phyloP scores from a whole-genome alignment of 1,140 invertebrate species.

The Leptinotarsa texana region DNA sequence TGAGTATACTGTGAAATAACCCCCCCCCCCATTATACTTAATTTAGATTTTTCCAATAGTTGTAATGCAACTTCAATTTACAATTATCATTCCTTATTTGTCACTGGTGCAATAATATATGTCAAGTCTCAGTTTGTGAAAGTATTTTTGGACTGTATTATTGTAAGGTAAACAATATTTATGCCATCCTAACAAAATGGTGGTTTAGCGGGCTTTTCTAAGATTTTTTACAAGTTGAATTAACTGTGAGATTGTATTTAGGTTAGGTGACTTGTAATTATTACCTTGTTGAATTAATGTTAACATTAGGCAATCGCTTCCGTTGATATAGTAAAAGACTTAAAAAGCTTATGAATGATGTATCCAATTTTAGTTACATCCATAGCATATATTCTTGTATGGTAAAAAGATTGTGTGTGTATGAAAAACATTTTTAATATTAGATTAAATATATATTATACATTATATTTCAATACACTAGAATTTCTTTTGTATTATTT shows the following conservation, averaged over 20 bases:
- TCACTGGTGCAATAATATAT: constrained; percentile 26
- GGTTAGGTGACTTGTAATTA: constrained; percentile 13
- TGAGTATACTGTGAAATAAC: neutral
- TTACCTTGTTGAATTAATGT: constrained; percentile 19
- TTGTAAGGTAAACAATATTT: neutral
- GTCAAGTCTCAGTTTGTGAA: constrained; percentile 13
- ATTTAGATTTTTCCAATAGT: neutral
- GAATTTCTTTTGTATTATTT: constrained; percentile 11
- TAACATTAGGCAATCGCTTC: constrained; percentile 13
- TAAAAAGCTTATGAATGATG: constrained; percentile 12
- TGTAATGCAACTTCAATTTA: neutral
- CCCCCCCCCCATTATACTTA: neutral
- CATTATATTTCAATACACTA: constrained; percentile 15
- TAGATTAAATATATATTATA: constrained; percentile 21
- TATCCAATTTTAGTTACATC: constrained; percentile 4
- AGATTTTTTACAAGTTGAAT: constrained; percentile 14
- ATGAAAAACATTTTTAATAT: constrained; percentile 15
- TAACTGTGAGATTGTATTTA: constrained; percentile 22
- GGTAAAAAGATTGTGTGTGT: neutral
- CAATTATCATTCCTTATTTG: constrained; percentile 27
- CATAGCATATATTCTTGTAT: constrained; percentile 24
- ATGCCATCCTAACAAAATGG: neutral
- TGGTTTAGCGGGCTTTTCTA: constrained; percentile 13
- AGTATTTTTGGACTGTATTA: constrained; percentile 14
- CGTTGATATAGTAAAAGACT: neutral